A percentile compares a stretch with the other conserved stretches of the same genome.
These are phyloP conservation scores for Papilio polyxenes DNA, from an alignment of 1,140 invertebrate species.

Conservation along the genomic window DNA sequence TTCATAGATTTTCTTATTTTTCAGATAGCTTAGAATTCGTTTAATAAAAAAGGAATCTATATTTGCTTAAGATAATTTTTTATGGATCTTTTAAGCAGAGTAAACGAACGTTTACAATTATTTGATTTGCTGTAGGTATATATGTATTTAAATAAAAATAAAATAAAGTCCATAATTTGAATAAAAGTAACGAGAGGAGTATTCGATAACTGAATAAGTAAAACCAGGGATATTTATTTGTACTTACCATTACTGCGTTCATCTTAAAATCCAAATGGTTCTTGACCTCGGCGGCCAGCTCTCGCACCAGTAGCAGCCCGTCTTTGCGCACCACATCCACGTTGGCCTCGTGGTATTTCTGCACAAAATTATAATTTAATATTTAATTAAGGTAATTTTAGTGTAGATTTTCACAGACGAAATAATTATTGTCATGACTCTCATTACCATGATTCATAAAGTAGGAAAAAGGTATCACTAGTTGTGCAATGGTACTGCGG, in stretches of 20 bases:
- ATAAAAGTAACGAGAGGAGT: too few relatives aligned
- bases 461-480: too few relatives aligned
- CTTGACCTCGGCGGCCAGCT: constrained; percentile 92
- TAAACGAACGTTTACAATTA: too few relatives aligned
- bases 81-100: too few relatives aligned
- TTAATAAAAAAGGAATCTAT: background rate
- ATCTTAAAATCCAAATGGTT: constrained; percentile 96
- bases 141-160: too few relatives aligned
- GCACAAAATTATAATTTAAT: constrained; percentile 49
- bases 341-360: constrained; percentile 90
- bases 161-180: too few relatives aligned
- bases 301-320: constrained; percentile 89
- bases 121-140: too few relatives aligned
- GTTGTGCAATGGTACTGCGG: background rate
- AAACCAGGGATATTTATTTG: background rate
- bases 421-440: too few relatives aligned
- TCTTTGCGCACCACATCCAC: constrained; percentile 88
- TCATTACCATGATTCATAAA: too few relatives aligned
- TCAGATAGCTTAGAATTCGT: background rate
- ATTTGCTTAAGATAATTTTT: background rate
- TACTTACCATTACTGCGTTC: constrained; percentile 92
- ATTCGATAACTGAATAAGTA: background rate
- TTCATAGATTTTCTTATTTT: constrained; percentile 9
- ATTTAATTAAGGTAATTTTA: background rate
- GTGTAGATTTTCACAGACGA: background rate